Percentiles rank a stretch among this genome's conserved stretches.
Conservation (phyloP, 1,140 invertebrate genomes). For the Acromyrmex charruanus region DNA sequence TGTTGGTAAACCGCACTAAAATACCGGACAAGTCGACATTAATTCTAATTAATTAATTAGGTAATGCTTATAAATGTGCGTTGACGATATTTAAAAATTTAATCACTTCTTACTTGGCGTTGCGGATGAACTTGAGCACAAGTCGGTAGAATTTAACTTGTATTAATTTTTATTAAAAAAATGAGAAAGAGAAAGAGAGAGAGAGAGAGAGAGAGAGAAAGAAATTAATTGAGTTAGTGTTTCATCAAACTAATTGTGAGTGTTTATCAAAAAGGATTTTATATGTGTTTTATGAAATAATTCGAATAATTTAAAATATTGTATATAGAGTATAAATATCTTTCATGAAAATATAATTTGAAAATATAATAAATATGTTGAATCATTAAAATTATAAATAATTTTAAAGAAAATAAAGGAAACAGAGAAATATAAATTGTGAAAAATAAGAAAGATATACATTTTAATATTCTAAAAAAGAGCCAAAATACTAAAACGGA, state of each 20-base stretch:
- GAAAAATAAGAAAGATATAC: background rate
- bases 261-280: background rate
- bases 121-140: background rate
- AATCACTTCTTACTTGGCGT: constrained; percentile 5
- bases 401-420: background rate
- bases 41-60: constrained; percentile 45
- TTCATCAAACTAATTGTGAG: background rate
- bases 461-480: background rate
- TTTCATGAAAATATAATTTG: background rate
- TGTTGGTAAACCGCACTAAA: constrained; percentile 1
- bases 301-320: background rate
- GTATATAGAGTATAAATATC: background rate
- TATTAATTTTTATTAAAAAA: constrained; percentile 21
- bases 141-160: background rate
- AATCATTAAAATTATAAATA: background rate
- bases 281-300: background rate
- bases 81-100: constrained; percentile 21
- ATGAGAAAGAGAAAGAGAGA: background rate
- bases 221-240: background rate
- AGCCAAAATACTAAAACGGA: background rate
- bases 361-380: background rate
- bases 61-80: constrained; percentile 26
- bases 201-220: background rate
- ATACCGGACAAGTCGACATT: constrained; percentile 22
- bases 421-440: background rate